phyloP scores from a whole-genome alignment of 2,113 vertebrate genomes.

The Pelobates fuscus region DNA sequence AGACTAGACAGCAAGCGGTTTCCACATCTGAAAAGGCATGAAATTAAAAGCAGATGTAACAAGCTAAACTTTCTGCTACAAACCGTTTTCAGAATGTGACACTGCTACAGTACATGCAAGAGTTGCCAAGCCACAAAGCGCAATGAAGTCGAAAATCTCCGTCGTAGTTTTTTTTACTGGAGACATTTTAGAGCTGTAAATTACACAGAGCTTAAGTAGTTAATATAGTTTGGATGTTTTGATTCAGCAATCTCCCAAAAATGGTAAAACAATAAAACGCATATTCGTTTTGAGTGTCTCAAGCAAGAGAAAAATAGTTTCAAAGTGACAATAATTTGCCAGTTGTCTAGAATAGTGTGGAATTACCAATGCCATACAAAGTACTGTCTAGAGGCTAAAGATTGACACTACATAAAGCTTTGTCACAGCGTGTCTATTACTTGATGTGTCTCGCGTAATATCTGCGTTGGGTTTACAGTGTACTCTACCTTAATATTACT shows the following conservation, averaged over 20 bases:
- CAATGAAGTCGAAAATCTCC: slow-evolving; percentile 83
- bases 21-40: slow-evolving; percentile 58
- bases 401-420: no score
- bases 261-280: background rate
- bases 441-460: no score
- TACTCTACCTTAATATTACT: no score
- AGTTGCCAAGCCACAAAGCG: slow-evolving; percentile 84
- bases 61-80: slow-evolving; percentile 56
- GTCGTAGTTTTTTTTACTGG: slow-evolving; percentile 86
- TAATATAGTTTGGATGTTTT: slow-evolving; percentile 73
- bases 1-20: slow-evolving; percentile 9
- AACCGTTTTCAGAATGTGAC: slow-evolving; percentile 75
- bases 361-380: no score
- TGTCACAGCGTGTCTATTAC: no score
- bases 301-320: no score
- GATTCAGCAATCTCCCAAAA: slow-evolving; percentile 44
- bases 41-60: slow-evolving; percentile 94
- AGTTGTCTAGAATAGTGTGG: no score
- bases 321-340: no score
- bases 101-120: slow-evolving; percentile 74
- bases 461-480: no score
- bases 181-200: slow-evolving; percentile 81
- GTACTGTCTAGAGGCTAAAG: no score
- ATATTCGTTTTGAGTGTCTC: no score
- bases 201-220: slow-evolving; percentile 79